phyloP scores from a whole-genome alignment of 2,113 vertebrate genomes.

The Dendropsophus ebraccatus region DNA sequence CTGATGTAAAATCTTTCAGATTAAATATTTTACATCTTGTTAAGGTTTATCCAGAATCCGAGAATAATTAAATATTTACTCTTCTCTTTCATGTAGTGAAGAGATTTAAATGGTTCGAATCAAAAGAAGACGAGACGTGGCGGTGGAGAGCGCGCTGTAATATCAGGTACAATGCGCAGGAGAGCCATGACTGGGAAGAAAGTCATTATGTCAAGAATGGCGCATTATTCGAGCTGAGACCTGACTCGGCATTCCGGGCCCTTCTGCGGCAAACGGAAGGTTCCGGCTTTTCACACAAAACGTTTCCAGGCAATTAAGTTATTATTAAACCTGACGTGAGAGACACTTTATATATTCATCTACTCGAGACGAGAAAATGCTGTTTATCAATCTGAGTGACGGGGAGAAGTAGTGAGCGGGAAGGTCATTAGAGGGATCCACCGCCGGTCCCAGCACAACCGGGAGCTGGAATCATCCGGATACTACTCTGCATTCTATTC shows the following conservation, averaged over 20 bases:
- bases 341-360: neutral
- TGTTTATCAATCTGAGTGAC: neutral
- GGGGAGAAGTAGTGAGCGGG: too few relatives aligned
- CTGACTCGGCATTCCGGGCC: neutral
- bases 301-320: neutral
- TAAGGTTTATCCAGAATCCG: neutral
- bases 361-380: neutral
- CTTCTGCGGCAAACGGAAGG: neutral
- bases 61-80: constrained; percentile 43
- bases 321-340: neutral
- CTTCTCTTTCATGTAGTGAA: constrained; percentile 16
- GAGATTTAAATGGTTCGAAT: constrained; percentile 28
- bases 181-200: neutral
- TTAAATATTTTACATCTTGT: constrained; percentile 39
- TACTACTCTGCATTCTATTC: too few relatives aligned
- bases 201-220: constrained; percentile 10
- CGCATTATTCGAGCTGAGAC: neutral
- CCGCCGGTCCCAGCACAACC: too few relatives aligned
- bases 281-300: neutral
- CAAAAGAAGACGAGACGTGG: constrained; percentile 6
- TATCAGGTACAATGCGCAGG: constrained; percentile 12
- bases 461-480: too few relatives aligned
- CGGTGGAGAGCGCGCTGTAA: neutral
- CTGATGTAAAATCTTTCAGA: neutral
- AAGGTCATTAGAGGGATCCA: too few relatives aligned